phyloP scores from a whole-genome alignment of 2,113 vertebrate genomes.

The Dromaius novaehollandiae region DNA sequence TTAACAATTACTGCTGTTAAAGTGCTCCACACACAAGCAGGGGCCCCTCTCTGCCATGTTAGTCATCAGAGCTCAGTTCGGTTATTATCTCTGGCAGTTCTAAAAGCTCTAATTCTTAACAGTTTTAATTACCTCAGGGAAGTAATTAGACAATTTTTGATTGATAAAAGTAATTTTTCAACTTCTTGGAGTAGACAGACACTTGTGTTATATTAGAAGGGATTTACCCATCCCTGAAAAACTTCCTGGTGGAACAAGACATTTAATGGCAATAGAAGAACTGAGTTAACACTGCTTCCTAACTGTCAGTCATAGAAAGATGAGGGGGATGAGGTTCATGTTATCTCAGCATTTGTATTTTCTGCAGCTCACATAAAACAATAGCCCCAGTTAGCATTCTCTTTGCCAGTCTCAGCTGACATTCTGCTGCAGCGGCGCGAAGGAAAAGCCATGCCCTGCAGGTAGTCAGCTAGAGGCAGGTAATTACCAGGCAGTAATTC shows the following conservation, averaged over 20 bases:
- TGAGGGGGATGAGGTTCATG: background rate
- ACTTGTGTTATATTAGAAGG: background rate
- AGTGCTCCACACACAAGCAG: background rate
- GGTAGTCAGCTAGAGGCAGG: background rate
- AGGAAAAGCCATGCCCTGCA: background rate
- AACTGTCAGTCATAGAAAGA: background rate
- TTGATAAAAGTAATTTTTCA: slow-evolving; percentile 8
- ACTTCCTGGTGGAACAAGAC: background rate
- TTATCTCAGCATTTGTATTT: background rate
- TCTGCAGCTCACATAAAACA: background rate
- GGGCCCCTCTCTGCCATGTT: background rate
- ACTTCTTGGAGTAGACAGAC: background rate
- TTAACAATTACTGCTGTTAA: background rate
- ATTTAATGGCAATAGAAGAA: background rate
- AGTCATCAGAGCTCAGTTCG: background rate
- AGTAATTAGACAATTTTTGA: background rate
- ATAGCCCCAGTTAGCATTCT: background rate
- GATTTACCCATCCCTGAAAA: background rate
- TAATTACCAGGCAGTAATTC: background rate
- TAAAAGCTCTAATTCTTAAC: background rate
- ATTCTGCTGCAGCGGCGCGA: background rate
- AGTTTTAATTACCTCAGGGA: background rate
- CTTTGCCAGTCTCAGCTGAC: background rate
- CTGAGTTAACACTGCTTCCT: background rate
- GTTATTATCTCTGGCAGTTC: background rate